phyloP scores from a whole-genome alignment of 2,888 invertebrate species.

The Mesodorylaimus sp. region DNA sequence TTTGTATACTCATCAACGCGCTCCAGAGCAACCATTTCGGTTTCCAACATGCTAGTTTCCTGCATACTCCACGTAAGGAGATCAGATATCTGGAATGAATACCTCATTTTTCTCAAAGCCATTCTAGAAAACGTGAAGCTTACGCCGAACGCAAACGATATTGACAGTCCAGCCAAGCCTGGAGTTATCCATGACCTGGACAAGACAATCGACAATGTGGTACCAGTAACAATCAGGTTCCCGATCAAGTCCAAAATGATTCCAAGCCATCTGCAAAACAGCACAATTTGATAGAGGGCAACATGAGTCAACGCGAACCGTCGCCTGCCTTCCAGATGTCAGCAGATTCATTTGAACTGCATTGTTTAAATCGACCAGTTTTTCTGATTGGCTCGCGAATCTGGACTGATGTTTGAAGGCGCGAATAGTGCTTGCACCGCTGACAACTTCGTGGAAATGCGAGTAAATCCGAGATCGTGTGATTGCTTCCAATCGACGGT shows the following conservation, averaged over 20 bases:
- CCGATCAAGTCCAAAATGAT: slow-evolving; percentile 81
- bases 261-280: slow-evolving; percentile 59
- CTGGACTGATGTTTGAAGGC: background rate
- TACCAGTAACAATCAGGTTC: slow-evolving; percentile 73
- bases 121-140: no score
- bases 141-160: slow-evolving; percentile 71
- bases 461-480: no score
- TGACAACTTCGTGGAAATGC: no score
- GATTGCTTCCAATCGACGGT: no score
- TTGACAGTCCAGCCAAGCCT: slow-evolving; percentile 69
- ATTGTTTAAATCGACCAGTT: background rate
- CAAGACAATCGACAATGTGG: slow-evolving; percentile 70
- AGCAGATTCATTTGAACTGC: background rate
- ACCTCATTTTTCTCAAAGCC: no score
- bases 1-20: slow-evolving; percentile 11
- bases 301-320: background rate
- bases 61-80: slow-evolving; percentile 67
- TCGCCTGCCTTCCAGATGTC: background rate
- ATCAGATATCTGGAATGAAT: slow-evolving; percentile 48
- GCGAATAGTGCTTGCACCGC: no score
- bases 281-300: no score
- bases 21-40: slow-evolving; percentile 27
- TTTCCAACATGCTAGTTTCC: slow-evolving; percentile 78
- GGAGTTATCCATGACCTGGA: background rate
- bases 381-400: slow-evolving; percentile 1